Conservation (phyloP, 2,888 invertebrate species). For the Scelioninae gen. 2 region DNA sequence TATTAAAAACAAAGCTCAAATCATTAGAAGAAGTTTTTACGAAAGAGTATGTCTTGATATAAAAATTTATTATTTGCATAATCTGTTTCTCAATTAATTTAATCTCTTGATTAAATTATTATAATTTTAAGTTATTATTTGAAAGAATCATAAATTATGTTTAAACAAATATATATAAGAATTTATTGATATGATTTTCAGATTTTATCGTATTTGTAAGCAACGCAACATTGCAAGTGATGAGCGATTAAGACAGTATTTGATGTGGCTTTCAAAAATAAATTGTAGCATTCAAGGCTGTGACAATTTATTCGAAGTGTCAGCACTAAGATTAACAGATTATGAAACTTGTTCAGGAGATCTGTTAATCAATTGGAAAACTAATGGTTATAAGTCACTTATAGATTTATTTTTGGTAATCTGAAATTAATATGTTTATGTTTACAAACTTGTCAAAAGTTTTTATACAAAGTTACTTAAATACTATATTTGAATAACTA, state of each 20-base stretch:
- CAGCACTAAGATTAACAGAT: slow-evolving; percentile 79
- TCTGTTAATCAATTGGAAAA: slow-evolving; percentile 83
- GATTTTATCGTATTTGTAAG: slow-evolving; percentile 64
- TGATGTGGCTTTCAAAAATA: slow-evolving; percentile 79
- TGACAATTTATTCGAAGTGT: slow-evolving; percentile 81
- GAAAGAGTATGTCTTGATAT: slow-evolving; percentile 64
- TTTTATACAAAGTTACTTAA: too few species aligned
- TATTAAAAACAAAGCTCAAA: slow-evolving; percentile 66
- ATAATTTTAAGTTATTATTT: too few species aligned
- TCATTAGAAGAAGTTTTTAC: slow-evolving; percentile 73
- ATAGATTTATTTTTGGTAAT: slow-evolving; percentile 83
- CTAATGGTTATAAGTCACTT: slow-evolving; percentile 82
- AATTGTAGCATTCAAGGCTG: slow-evolving; percentile 78
- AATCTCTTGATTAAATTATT: too few species aligned
- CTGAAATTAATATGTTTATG: slow-evolving; percentile 17
- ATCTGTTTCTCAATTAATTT: too few species aligned
- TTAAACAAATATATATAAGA: background rate
- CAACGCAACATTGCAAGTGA: slow-evolving; percentile 61
- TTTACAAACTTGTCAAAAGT: too few species aligned
- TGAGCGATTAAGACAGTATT: slow-evolving; percentile 75
- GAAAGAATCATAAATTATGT: background rate
- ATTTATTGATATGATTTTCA: slow-evolving; percentile 49
- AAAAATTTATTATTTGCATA: background rate
- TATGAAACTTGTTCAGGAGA: slow-evolving; percentile 85
- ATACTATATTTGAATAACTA: too few species aligned